These are phyloP conservation scores for Sphecodes monilicornis DNA, from an alignment of 2,888 invertebrate species.

Conservation along the genomic window DNA sequence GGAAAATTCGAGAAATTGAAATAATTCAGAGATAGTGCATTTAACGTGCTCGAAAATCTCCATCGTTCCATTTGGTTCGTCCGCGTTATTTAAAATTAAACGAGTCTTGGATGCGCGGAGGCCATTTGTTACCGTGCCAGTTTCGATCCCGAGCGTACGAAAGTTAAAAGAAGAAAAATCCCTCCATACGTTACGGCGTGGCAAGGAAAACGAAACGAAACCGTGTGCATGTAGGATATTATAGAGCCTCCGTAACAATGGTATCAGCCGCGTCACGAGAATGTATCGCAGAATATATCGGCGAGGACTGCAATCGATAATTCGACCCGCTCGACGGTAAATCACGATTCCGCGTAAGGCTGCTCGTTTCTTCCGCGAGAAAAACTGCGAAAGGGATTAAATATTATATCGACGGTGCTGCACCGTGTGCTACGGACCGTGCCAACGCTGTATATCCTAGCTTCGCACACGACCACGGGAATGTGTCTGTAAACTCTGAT, in stretches of 20 bases:
- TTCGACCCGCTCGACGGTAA: constrained; percentile 64
- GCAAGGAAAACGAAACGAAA: constrained; percentile 50
- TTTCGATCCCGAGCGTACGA: not conserved
- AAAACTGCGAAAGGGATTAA: constrained; percentile 61
- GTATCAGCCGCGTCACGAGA: constrained; percentile 43
- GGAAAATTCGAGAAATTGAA: not conserved
- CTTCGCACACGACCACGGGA: constrained; percentile 1
- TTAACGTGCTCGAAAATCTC: constrained; percentile 1
- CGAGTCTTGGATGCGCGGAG: not conserved
- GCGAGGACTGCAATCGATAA: constrained; percentile 62
- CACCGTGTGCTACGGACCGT: not conserved
- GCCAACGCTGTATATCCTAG: not conserved
- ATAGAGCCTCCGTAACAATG: constrained; percentile 52
- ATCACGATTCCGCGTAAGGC: constrained; percentile 62
- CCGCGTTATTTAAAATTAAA: not conserved
- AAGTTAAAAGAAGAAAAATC: constrained; percentile 41
- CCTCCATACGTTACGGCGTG: constrained; percentile 38
- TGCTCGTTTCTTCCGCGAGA: constrained; percentile 35
- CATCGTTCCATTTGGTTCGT: not conserved
- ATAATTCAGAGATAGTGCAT: not conserved
- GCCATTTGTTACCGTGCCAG: constrained; percentile 13
- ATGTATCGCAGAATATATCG: constrained; percentile 66
- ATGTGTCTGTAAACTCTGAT: not conserved
- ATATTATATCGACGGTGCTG: constrained; percentile 61
- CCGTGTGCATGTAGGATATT: constrained; percentile 45